A percentile compares a stretch with the other conserved stretches of the same genome.
These are phyloP conservation scores for Aramus guarauna DNA, from an alignment of 2,113 vertebrate species.

Conservation along the genomic window DNA sequence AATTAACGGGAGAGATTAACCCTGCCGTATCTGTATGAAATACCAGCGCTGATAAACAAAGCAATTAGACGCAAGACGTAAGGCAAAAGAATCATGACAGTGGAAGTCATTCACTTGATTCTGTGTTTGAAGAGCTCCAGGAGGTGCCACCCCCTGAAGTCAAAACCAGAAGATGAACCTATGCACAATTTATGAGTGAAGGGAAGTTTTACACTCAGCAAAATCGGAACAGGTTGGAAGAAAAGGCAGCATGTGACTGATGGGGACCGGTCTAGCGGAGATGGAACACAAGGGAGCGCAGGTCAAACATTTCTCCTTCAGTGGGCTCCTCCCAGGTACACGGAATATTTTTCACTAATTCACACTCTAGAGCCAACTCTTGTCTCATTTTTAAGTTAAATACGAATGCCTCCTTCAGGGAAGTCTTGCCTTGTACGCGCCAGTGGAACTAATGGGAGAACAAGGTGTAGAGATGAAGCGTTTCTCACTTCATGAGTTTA, in stretches of 20 bases:
- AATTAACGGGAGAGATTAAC: neutral
- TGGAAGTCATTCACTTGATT: neutral
- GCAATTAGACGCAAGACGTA: neutral
- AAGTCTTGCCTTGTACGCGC: rapidly evolving
- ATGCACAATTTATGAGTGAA: neutral
- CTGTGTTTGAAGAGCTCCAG: neutral
- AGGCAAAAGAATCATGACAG: neutral
- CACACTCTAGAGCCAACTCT: neutral
- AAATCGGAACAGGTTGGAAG: neutral
- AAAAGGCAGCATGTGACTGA: neutral
- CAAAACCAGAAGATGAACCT: neutral
- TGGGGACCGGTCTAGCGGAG: neutral
- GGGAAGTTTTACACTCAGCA: neutral
- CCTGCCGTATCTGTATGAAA: neutral
- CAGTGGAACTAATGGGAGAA: neutral
- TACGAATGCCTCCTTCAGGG: neutral
- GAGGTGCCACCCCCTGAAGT: rapidly evolving
- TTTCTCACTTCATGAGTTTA: neutral
- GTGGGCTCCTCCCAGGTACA: neutral
- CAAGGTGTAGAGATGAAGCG: rapidly evolving
- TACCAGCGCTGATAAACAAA: neutral
- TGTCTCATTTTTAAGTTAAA: neutral
- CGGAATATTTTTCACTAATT: neutral
- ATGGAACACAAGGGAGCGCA: neutral
- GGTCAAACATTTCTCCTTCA: neutral